Evolutionary conservation across 2,888 invertebrate genomes (phyloP).

Genomic region (Erpobdella octoculata): DNA sequence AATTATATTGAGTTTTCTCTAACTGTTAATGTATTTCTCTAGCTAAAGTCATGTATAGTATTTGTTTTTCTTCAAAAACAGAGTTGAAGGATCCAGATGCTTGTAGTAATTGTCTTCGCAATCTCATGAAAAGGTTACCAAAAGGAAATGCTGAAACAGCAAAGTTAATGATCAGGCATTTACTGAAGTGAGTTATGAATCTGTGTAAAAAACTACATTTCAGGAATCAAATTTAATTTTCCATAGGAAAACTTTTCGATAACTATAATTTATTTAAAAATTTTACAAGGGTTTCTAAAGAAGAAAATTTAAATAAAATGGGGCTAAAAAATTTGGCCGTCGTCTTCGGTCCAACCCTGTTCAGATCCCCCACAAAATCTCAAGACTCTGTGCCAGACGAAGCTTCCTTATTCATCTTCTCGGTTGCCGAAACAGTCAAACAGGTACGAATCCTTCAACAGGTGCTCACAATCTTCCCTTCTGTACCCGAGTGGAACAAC

Average conservation of each 20-base stretch:
- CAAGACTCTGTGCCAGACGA: too few species aligned
- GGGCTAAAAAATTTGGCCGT: neutral
- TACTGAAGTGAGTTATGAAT: neutral
- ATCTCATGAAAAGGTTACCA: neutral
- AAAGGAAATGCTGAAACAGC: neutral
- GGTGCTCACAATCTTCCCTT: neutral
- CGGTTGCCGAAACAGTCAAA: neutral
- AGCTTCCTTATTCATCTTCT: neutral
- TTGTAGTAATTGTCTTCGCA: neutral
- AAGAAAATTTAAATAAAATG: neutral
- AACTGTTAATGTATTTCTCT: neutral
- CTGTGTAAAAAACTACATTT: neutral
- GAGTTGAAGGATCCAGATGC: neutral
- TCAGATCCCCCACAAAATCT: neutral
- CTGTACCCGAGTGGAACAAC: too few species aligned
- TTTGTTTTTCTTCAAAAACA: too few species aligned
- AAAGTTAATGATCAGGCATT: neutral
- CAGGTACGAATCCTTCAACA: neutral
- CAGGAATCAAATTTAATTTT: neutral
- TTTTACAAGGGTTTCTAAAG: neutral
- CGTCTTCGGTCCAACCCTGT: neutral
- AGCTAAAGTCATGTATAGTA: neutral
- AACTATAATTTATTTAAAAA: too few species aligned
- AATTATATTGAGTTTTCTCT: neutral
- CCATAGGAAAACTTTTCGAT: too few species aligned